phyloP scores from a whole-genome alignment of 2,888 invertebrate genomes.

The Synergus laeviventris region DNA sequence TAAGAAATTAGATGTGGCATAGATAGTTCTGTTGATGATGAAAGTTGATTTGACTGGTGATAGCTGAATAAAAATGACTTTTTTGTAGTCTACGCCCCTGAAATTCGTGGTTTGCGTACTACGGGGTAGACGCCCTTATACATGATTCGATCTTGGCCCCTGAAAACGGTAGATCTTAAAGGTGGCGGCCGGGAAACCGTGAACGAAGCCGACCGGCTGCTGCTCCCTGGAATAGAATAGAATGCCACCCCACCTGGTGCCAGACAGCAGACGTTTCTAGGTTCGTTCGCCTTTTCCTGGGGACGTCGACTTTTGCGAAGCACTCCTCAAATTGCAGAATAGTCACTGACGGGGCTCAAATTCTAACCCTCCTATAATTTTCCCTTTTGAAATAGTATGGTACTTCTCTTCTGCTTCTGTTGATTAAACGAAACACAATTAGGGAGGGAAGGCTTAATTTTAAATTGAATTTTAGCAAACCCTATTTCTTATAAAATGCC shows the following conservation, averaged over 20 bases:
- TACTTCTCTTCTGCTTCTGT: background rate
- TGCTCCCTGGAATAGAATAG: constrained; percentile 14
- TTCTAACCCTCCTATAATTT: background rate
- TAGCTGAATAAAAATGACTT: background rate
- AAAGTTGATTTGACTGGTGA: background rate
- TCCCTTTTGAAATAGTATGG: background rate
- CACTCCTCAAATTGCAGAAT: constrained; percentile 2
- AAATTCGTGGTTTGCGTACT: background rate
- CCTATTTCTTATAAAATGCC: background rate
- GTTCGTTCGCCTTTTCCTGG: constrained; percentile 11
- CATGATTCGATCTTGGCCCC: constrained; percentile 3
- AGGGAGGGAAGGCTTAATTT: background rate
- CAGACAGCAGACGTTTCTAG: constrained; percentile 14
- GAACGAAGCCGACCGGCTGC: constrained; percentile 13
- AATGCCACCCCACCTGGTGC: constrained; percentile 16
- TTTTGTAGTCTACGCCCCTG: background rate
- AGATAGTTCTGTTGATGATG: background rate
- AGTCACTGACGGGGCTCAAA: background rate
- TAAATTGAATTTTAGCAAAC: background rate
- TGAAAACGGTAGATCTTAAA: constrained; percentile 13
- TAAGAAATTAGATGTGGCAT: background rate
- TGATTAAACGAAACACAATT: constrained; percentile 1
- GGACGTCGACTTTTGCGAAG: constrained; percentile 5
- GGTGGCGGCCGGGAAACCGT: constrained; percentile 1
- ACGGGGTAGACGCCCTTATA: constrained; percentile 11